Conservation (phyloP, 2,888 invertebrate genomes). For the Cantharis flavilabris region DNA sequence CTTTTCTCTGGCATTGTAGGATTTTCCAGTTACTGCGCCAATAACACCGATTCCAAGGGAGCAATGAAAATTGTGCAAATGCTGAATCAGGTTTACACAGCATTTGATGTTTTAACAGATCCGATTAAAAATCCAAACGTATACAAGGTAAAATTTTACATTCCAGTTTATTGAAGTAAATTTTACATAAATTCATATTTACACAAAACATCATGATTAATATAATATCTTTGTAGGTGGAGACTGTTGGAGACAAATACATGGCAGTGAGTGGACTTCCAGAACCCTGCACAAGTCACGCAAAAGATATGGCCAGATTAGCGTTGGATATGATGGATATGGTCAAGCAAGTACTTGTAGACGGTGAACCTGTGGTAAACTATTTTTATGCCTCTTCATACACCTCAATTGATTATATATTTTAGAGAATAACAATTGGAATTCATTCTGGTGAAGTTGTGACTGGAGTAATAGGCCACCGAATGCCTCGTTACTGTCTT, state of each 20-base stretch:
- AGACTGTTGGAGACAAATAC: slow-evolving; percentile 97
- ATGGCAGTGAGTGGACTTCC: slow-evolving; percentile 97
- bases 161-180: neutral
- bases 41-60: slow-evolving; percentile 87
- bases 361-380: slow-evolving; percentile 85
- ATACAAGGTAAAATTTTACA: slow-evolving; percentile 78
- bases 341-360: slow-evolving; percentile 83
- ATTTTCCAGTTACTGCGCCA: slow-evolving; percentile 88
- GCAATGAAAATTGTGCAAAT: slow-evolving; percentile 96
- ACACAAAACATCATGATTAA: no score
- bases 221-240: slow-evolving; percentile 68
- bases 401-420: neutral
- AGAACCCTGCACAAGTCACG: slow-evolving; percentile 87
- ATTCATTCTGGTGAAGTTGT: slow-evolving; percentile 94
- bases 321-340: slow-evolving; percentile 97
- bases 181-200: neutral
- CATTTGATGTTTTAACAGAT: slow-evolving; percentile 92
- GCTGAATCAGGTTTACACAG: slow-evolving; percentile 91
- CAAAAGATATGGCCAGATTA: slow-evolving; percentile 85
- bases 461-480: slow-evolving; percentile 91
- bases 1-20: slow-evolving; percentile 94
- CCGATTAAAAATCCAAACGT: slow-evolving; percentile 91
- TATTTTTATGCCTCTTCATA: neutral
- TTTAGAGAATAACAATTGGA: slow-evolving; percentile 89
- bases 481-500: slow-evolving; percentile 91